A percentile compares a stretch with the other conserved stretches of the same genome.
These are phyloP conservation scores for Galeopsomyia nigrocyanea DNA, from an alignment of 2,888 invertebrate genomes.

Conservation along the genomic window DNA sequence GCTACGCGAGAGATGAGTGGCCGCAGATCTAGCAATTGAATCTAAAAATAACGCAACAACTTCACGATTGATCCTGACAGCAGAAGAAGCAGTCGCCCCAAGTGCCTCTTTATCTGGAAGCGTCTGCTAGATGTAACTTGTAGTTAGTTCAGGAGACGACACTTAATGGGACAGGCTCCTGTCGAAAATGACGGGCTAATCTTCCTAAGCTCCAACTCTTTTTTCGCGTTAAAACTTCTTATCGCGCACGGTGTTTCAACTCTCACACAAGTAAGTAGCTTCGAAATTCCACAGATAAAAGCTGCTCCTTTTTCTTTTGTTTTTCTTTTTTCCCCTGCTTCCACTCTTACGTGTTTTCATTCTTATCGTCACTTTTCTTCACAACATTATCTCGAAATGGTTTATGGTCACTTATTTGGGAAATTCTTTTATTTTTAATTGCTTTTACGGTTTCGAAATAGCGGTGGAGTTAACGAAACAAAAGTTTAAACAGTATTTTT, in stretches of 20 bases:
- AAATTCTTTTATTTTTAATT: too few relatives aligned
- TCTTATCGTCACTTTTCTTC: conserved; percentile 10
- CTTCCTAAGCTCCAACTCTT: conserved; percentile 11
- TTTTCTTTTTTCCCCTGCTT: neutral
- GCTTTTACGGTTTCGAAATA: too few relatives aligned
- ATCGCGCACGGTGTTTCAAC: conserved; percentile 6
- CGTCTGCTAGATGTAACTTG: conserved; percentile 11
- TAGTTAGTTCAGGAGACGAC: neutral
- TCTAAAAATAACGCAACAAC: conserved; percentile 29
- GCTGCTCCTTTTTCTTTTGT: neutral
- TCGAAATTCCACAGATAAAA: conserved; percentile 25
- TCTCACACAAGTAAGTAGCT: conserved; percentile 15
- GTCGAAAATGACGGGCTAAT: conserved; percentile 26
- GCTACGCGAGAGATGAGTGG: neutral
- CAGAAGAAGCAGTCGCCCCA: neutral
- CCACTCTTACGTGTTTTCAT: conserved; percentile 21
- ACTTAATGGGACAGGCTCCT: conserved; percentile 6
- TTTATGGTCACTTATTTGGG: too few relatives aligned
- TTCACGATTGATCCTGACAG: conserved; percentile 22
- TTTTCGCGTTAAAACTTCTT: conserved; percentile 32
- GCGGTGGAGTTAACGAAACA: too few relatives aligned
- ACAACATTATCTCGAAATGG: too few relatives aligned
- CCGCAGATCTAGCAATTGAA: conserved; percentile 1
- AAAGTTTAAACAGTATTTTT: too few relatives aligned
- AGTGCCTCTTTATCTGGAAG: conserved; percentile 18